Conservation (phyloP, 2,113 vertebrate genomes). For the Lanius ludovicianus region DNA sequence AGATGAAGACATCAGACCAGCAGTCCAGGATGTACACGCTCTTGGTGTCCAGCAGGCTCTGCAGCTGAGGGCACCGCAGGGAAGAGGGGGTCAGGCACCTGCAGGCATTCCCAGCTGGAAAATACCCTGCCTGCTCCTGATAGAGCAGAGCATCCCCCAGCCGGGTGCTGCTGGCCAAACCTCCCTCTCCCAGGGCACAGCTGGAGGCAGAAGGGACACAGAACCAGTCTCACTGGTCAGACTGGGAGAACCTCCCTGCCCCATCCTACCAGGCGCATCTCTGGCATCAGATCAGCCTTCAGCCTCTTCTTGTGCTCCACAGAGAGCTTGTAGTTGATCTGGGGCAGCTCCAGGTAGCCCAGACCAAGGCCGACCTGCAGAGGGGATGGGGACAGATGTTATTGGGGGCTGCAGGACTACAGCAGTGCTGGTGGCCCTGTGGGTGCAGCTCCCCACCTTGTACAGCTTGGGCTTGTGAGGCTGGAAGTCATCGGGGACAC, state of each 20-base stretch:
- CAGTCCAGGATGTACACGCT: slow-evolving; percentile 96
- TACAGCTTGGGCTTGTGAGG: slow-evolving; percentile 92
- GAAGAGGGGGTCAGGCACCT: not conserved
- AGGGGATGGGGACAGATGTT: not conserved
- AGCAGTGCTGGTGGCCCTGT: fast-evolving
- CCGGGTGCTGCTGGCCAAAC: fast-evolving
- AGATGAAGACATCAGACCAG: slow-evolving; percentile 97
- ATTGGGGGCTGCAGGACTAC: not conserved
- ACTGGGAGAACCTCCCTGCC: not conserved
- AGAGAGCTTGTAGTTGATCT: slow-evolving; percentile 96
- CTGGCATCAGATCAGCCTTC: slow-evolving; percentile 88
- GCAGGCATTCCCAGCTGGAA: not conserved
- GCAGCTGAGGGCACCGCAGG: slow-evolving; percentile 74
- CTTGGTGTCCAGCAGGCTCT: slow-evolving; percentile 94
- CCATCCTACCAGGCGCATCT: slow-evolving; percentile 87
- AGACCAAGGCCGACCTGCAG: slow-evolving; percentile 90
- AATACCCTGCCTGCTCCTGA: not conserved
- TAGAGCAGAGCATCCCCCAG: not conserved
- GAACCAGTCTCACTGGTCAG: not conserved
- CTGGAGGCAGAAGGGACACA: not conserved
- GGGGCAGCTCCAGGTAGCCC: slow-evolving; percentile 96
- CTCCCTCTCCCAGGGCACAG: not conserved
- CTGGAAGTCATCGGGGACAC: slow-evolving; percentile 89
- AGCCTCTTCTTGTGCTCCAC: slow-evolving; percentile 93
- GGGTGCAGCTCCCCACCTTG: slow-evolving; percentile 75